phyloP scores from a whole-genome alignment of 30 jellyfish, hydroid and myxozoan species.

The Pseudorhiza aurosa region DNA sequence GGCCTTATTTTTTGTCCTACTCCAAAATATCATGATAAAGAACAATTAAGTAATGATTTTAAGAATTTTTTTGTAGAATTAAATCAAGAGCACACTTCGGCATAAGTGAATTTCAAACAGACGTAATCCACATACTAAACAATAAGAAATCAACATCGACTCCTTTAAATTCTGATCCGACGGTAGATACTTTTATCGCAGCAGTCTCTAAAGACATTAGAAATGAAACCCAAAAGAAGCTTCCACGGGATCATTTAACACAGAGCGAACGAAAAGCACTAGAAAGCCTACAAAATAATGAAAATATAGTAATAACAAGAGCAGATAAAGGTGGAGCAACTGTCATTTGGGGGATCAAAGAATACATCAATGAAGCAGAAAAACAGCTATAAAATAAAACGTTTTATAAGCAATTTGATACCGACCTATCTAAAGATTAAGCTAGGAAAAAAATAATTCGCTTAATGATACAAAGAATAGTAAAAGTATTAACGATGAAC shows the following conservation, averaged over 20 bases:
- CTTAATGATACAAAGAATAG: neutral
- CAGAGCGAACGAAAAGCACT: neutral
- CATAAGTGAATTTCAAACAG: no score
- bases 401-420: neutral
- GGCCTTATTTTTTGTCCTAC: neutral
- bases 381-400: neutral
- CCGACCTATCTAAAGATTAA: conserved; percentile 6
- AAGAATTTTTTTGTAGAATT: no score
- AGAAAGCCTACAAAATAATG: conserved; percentile 2
- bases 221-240: neutral
- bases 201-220: conserved; percentile 7
- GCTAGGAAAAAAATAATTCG: neutral
- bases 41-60: no score
- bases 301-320: neutral
- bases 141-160: neutral
- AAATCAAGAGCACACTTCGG: no score
- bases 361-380: conserved; percentile 5
- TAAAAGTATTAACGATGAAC: conserved; percentile 1
- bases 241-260: neutral
- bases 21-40: neutral
- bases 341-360: conserved; percentile 34
- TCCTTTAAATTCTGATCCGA: neutral
- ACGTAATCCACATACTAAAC: no score
- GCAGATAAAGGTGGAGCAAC: conserved; percentile 29
- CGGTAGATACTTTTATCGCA: conserved; percentile 2